These are phyloP conservation scores for Tadarida brasiliensis DNA, from an alignment of 2,797 vertebrate species.

Conservation along the genomic window DNA sequence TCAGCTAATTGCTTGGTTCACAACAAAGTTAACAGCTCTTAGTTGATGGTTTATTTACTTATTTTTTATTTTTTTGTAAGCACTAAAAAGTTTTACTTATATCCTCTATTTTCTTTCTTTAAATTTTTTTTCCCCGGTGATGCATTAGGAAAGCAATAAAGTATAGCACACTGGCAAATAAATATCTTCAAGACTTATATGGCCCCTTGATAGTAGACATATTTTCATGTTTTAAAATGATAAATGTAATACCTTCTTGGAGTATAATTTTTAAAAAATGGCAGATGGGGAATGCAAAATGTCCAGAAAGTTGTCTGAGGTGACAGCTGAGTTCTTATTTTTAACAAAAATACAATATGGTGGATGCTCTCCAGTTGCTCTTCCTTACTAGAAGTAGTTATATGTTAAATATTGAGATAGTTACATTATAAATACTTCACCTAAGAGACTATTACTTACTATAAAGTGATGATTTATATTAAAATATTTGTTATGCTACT, in stretches of 20 bases:
- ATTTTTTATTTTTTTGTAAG: slow-evolving; percentile 65
- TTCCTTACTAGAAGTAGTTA: neutral
- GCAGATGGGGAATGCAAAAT: slow-evolving; percentile 58
- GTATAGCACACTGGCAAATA: slow-evolving; percentile 73
- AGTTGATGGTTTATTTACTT: neutral
- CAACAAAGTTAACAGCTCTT: slow-evolving; percentile 72
- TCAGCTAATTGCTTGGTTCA: slow-evolving; percentile 79
- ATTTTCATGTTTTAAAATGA: slow-evolving; percentile 80
- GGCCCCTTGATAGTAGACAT: slow-evolving; percentile 70
- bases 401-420: neutral
- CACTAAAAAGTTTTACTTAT: slow-evolving; percentile 79
- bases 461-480: slow-evolving; percentile 28
- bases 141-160: slow-evolving; percentile 56
- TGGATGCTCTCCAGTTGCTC: neutral
- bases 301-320: slow-evolving; percentile 62
- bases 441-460: neutral
- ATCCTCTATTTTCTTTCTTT: slow-evolving; percentile 67
- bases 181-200: slow-evolving; percentile 71
- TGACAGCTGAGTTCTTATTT: slow-evolving; percentile 62
- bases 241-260: slow-evolving; percentile 71
- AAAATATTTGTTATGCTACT: slow-evolving; percentile 5
- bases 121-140: slow-evolving; percentile 59
- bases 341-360: neutral
- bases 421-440: neutral
- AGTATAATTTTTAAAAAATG: slow-evolving; percentile 71